Conservation (phyloP, 1,140 invertebrate genomes). For the Nasonia giraulti region DNA sequence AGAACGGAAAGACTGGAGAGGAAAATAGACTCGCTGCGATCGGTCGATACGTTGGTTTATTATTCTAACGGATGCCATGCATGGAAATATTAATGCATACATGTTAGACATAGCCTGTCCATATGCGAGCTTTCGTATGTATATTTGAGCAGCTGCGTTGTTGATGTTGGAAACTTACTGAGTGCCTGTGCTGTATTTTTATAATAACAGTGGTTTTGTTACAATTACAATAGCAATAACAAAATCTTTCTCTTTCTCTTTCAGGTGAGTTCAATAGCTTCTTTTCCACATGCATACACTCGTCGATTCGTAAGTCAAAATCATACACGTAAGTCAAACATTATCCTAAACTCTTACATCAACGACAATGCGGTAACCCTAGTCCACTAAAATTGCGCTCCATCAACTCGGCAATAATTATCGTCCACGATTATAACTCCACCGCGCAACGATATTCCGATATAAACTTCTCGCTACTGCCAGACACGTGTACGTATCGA, state of each 20-base stretch:
- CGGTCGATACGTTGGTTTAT: background rate
- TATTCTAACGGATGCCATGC: conserved; percentile 6
- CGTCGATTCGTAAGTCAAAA: background rate
- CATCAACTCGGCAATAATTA: no score
- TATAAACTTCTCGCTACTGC: no score
- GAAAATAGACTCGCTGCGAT: background rate
- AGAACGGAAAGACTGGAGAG: background rate
- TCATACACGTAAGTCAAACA: background rate
- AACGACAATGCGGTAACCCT: no score
- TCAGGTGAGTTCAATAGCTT: background rate
- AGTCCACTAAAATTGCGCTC: no score
- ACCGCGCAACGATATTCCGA: no score
- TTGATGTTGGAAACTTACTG: background rate
- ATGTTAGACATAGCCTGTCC: background rate
- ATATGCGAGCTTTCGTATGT: background rate
- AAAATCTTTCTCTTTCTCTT: background rate
- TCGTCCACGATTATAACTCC: no score
- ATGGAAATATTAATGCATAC: background rate
- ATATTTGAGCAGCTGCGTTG: background rate
- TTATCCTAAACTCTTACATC: no score
- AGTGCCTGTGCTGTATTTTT: background rate
- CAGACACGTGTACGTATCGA: background rate
- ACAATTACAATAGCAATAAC: no score
- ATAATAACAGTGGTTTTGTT: no score
- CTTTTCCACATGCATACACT: background rate